These are phyloP conservation scores for Orthochromis indermauri DNA, from an alignment of 2,113 vertebrate species.

Conservation along the genomic window DNA sequence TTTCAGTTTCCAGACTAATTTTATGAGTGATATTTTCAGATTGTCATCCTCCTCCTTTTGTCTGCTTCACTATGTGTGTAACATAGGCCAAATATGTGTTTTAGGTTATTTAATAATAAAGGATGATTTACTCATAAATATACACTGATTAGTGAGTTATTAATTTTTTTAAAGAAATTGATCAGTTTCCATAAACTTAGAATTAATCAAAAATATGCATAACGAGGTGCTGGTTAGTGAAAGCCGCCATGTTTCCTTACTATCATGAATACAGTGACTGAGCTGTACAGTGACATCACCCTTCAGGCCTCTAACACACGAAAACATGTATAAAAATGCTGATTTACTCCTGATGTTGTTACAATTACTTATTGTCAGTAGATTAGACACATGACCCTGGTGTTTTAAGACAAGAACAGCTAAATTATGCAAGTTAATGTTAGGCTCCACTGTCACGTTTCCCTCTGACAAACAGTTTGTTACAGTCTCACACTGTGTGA, in stretches of 20 bases:
- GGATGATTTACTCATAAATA: not conserved
- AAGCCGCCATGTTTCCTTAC: not conserved
- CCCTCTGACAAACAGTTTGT: not conserved
- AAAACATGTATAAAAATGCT: not conserved
- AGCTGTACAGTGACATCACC: not conserved
- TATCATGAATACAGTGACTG: not conserved
- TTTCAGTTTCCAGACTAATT: not conserved
- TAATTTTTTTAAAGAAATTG: fast-evolving
- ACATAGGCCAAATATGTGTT: not conserved
- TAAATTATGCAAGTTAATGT: not conserved
- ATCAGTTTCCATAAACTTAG: fast-evolving
- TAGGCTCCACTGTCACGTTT: fast-evolving
- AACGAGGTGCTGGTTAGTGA: not conserved
- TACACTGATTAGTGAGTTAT: not conserved
- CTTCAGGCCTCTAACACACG: not conserved
- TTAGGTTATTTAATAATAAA: not conserved
- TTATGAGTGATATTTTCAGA: not conserved
- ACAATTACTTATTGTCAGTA: not conserved
- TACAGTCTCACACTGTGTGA: not conserved
- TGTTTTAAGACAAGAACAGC: not conserved
- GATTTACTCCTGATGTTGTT: not conserved
- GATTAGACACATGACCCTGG: not conserved
- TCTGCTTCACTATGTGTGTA: fast-evolving
- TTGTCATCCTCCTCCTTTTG: not conserved
- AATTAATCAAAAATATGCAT: not conserved